Evolutionary conservation across 2,797 vertebrate species (phyloP).

Genomic region (Etheostoma perlongum): DNA sequence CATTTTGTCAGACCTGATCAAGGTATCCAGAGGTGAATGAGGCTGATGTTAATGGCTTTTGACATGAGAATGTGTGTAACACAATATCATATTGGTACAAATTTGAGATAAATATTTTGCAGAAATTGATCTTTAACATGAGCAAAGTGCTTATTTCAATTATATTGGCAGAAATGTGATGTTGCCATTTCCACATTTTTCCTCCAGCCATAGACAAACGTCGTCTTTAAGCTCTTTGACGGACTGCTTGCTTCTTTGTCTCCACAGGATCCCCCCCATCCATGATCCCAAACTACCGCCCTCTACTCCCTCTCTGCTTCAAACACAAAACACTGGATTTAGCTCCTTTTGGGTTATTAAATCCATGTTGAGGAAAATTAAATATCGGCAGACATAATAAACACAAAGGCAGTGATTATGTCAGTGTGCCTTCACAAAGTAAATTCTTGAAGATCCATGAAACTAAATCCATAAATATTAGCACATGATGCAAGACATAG

Average conservation of each 20-base stretch:
- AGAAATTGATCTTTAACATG: background rate
- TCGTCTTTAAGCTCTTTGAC: constrained; percentile 28
- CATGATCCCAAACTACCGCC: constrained; percentile 26
- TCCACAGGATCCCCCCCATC: constrained; percentile 27
- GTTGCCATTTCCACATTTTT: background rate
- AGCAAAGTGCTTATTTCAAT: background rate
- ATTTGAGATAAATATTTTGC: background rate
- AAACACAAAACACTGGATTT: constrained; percentile 46
- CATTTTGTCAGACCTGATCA: constrained; percentile 51
- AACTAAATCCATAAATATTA: constrained; percentile 73
- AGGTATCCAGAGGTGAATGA: constrained; percentile 26
- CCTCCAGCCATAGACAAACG: background rate
- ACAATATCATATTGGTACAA: background rate
- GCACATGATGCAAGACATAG: constrained; percentile 59
- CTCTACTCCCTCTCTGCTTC: constrained; percentile 27
- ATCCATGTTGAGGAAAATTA: constrained; percentile 65
- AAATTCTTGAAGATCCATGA: constrained; percentile 77
- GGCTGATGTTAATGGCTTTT: constrained; percentile 46
- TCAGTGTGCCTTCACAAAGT: constrained; percentile 56
- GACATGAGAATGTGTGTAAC: constrained; percentile 1
- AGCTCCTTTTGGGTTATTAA: constrained; percentile 54
- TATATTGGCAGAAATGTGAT: background rate
- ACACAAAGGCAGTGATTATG: constrained; percentile 75
- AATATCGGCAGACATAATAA: constrained; percentile 72
- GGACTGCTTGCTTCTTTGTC: constrained; percentile 13